phyloP scores from a whole-genome alignment of 1,140 invertebrate genomes.

The Piezodorus guildinii region DNA sequence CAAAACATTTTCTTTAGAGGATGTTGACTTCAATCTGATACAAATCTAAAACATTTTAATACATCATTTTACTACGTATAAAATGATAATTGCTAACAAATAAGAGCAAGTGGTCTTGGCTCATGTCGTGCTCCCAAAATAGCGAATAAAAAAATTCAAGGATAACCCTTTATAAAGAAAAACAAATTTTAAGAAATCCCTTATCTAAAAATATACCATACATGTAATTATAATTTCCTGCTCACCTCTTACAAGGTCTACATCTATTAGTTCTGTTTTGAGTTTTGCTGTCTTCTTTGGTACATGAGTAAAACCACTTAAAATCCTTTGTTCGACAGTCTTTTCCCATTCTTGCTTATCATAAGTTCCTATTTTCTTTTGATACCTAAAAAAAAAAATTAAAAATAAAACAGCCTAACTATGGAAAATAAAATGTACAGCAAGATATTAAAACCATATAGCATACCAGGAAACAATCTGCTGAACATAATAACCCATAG shows the following conservation, averaged over 20 bases:
- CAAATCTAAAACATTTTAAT: no score
- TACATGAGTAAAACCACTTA: constrained; percentile 71
- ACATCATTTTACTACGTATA: no score
- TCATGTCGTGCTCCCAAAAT: no score
- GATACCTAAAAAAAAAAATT: constrained; percentile 42
- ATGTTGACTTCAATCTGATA: no score
- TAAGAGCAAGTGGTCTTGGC: no score
- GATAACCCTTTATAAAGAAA: neutral
- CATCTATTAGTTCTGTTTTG: constrained; percentile 87
- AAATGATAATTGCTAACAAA: no score
- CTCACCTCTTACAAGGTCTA: constrained; percentile 79
- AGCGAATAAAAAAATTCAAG: no score
- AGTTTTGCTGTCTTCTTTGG: constrained; percentile 77
- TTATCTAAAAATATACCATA: constrained; percentile 2
- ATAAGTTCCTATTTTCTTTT: constrained; percentile 89
- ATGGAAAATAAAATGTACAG: no score
- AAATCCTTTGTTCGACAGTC: constrained; percentile 78
- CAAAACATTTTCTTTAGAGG: no score
- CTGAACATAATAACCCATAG: constrained; percentile 24
- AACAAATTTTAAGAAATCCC: neutral
- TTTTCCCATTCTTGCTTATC: constrained; percentile 95
- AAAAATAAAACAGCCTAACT: neutral
- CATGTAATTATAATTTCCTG: constrained; percentile 12
- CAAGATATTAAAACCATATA: neutral
- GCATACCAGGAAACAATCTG: constrained; percentile 26